A percentile compares a stretch with the other conserved stretches of the same genome.
Evolutionary conservation across 2,888 invertebrate species (phyloP).

Genomic region (Drosophila melanosoma): DNA sequence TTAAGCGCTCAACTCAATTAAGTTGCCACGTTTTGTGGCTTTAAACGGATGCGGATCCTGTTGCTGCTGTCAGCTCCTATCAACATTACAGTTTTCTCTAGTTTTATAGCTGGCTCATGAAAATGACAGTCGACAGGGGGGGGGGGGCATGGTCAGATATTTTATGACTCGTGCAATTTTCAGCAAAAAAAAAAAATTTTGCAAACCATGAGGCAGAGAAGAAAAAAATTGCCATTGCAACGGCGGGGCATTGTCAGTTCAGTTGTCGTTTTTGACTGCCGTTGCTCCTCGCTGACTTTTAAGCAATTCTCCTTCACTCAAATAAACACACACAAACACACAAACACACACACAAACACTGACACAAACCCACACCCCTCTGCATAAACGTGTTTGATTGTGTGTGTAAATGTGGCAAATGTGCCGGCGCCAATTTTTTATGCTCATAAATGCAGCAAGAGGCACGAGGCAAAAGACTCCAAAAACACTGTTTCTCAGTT

Average conservation of each 20-base stretch:
- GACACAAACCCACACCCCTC: not conserved
- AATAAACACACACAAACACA: not conserved
- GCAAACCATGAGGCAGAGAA: slow-evolving; percentile 14
- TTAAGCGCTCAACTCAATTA: slow-evolving; percentile 33
- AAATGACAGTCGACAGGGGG: slow-evolving; percentile 41
- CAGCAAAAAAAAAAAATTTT: slow-evolving; percentile 6
- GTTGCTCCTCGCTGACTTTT: slow-evolving; percentile 50
- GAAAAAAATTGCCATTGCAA: slow-evolving; percentile 43
- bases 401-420: slow-evolving; percentile 77
- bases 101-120: slow-evolving; percentile 71
- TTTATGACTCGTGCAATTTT: slow-evolving; percentile 71
- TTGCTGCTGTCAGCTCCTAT: slow-evolving; percentile 80
- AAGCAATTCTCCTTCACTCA: slow-evolving; percentile 54
- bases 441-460: slow-evolving; percentile 72
- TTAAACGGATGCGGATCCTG: slow-evolving; percentile 2
- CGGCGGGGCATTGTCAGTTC: slow-evolving; percentile 64
- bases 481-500: slow-evolving; percentile 40
- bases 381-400: slow-evolving; percentile 55
- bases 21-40: slow-evolving; percentile 22
- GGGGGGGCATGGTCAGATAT: slow-evolving; percentile 52
- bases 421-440: slow-evolving; percentile 74
- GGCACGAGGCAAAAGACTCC: slow-evolving; percentile 4
- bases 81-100: slow-evolving; percentile 75
- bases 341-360: slow-evolving; percentile 4
- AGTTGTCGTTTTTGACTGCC: slow-evolving; percentile 55